These are phyloP conservation scores for Chrysolina haemoptera DNA, from an alignment of 2,888 invertebrate species.

Conservation along the genomic window DNA sequence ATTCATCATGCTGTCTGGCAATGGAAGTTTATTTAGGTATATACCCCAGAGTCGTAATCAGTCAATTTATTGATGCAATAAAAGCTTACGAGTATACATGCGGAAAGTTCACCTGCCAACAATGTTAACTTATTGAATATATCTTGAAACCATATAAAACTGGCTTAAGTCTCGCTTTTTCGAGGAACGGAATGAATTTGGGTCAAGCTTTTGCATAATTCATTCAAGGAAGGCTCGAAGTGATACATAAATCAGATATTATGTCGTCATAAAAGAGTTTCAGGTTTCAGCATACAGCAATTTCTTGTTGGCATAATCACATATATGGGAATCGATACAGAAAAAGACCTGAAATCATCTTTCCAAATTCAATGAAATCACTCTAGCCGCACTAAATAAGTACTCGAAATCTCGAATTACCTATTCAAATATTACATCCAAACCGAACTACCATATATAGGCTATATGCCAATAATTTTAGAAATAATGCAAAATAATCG, in stretches of 20 bases:
- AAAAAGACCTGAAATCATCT: neutral
- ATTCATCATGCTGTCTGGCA: too few species aligned
- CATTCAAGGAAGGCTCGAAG: conserved; percentile 1
- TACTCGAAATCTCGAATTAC: too few species aligned
- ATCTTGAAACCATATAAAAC: conserved; percentile 12
- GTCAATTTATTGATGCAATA: neutral
- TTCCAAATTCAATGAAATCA: too few species aligned
- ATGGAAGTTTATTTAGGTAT: neutral
- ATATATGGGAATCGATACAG: too few species aligned
- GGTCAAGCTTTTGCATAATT: conserved; percentile 18
- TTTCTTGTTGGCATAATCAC: neutral
- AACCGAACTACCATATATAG: too few species aligned
- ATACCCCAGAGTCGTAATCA: neutral
- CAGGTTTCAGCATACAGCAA: neutral
- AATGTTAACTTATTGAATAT: neutral
- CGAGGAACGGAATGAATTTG: conserved; percentile 7
- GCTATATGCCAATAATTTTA: too few species aligned
- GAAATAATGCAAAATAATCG: too few species aligned
- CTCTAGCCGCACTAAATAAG: too few species aligned
- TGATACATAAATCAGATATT: conserved; percentile 16
- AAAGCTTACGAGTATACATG: neutral
- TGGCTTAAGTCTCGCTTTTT: conserved; percentile 5
- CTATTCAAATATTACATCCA: too few species aligned
- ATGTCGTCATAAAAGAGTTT: conserved; percentile 1
- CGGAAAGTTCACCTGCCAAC: neutral